A percentile compares a stretch with the other conserved stretches of the same genome.
These are phyloP conservation scores for Drosophila saltans DNA, from an alignment of 1,140 invertebrate genomes.

Conservation along the genomic window DNA sequence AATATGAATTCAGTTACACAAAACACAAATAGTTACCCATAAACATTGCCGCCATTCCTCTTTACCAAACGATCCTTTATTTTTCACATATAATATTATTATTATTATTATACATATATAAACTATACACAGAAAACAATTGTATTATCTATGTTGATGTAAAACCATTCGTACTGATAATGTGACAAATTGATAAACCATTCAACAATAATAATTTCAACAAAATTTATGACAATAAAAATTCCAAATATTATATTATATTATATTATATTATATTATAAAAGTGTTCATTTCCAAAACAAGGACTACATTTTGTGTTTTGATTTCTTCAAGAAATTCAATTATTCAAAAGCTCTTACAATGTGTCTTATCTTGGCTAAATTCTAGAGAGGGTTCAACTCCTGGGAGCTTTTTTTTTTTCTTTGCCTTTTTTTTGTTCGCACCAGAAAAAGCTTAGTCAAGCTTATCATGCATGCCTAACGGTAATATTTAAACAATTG, in stretches of 20 bases:
- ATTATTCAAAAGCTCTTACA: not conserved
- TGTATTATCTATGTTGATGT: constrained; percentile 8
- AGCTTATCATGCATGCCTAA: constrained; percentile 33
- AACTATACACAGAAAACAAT: constrained; percentile 19
- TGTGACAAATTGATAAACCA: constrained; percentile 5
- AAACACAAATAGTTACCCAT: not conserved
- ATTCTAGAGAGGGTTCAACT: constrained; percentile 8
- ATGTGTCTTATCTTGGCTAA: not conserved
- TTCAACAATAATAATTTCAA: constrained; percentile 3
- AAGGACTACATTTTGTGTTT: too few relatives aligned
- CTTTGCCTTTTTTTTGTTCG: not conserved
- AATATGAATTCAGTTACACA: constrained; percentile 58
- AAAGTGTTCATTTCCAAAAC: too few relatives aligned
- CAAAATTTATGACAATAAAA: constrained; percentile 18
- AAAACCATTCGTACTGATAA: constrained; percentile 17
- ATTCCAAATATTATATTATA: constrained; percentile 7
- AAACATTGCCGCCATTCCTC: too few relatives aligned
- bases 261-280: not conserved
- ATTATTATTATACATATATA: constrained; percentile 15
- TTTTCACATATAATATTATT: not conserved
- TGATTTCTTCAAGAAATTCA: too few relatives aligned
- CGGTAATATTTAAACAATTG: constrained; percentile 44
- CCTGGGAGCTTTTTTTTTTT: constrained; percentile 3
- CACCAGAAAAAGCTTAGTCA: constrained; percentile 20
- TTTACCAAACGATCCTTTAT: not conserved